phyloP scores from a whole-genome alignment of 2,797 vertebrate species.

The Gymnoscopelus microlampas region DNA sequence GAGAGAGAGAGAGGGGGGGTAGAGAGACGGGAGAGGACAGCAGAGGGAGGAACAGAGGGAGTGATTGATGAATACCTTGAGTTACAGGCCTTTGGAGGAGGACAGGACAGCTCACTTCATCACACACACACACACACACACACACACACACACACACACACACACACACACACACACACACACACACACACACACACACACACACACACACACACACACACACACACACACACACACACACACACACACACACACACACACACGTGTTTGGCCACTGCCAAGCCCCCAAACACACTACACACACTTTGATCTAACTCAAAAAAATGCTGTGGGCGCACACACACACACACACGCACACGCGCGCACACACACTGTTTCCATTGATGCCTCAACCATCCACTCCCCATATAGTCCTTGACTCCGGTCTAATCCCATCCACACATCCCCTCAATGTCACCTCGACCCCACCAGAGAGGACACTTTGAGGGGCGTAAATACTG shows the following conservation, averaged over 20 bases:
- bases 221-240: background rate
- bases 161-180: conserved; percentile 18
- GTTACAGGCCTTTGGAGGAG: conserved; percentile 59
- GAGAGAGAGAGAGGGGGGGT: background rate
- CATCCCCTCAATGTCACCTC: background rate
- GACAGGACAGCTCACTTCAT: conserved; percentile 60
- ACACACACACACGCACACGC: conserved; percentile 31
- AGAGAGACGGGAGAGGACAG: conserved; percentile 21
- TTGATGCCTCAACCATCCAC: background rate
- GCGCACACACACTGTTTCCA: background rate
- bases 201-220: conserved; percentile 1
- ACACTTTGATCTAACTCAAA: conserved; percentile 48
- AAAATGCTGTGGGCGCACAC: too few relatives aligned
- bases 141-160: conserved; percentile 5
- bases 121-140: conserved; percentile 45
- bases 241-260: too few relatives aligned
- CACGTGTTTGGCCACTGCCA: conserved; percentile 30
- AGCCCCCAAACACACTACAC: conserved; percentile 41
- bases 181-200: conserved; percentile 1
- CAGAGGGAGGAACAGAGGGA: conserved; percentile 33
- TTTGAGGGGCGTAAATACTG: background rate
- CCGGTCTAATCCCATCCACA: conserved; percentile 15
- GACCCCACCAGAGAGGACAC: background rate
- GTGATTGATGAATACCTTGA: conserved; percentile 67
- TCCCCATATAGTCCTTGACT: conserved; percentile 34